phyloP scores from a whole-genome alignment of 64 coral and sea anemone species.

The Pocillopora damicornis region DNA sequence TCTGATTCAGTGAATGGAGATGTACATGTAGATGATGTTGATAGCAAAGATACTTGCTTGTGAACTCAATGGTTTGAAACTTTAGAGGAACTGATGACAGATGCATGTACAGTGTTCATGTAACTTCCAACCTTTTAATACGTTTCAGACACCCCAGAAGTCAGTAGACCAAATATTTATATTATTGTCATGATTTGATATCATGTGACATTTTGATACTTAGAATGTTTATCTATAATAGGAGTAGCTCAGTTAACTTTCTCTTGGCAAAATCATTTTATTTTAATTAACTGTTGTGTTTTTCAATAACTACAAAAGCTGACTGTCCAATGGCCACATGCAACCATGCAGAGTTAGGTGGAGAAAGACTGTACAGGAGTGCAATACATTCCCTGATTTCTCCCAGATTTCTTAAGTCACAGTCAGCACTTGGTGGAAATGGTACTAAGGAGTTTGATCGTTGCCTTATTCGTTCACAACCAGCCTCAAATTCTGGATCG shows the following conservation, averaged over 20 bases:
- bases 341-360: constrained; percentile 12
- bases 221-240: no score
- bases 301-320: constrained; percentile 20
- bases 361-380: constrained; percentile 4
- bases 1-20: no score
- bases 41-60: no score
- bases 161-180: no score
- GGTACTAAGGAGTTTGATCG: not conserved
- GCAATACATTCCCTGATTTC: constrained; percentile 39
- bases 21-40: no score
- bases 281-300: not conserved
- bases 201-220: no score
- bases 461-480: constrained; percentile 21
- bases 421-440: constrained; percentile 8
- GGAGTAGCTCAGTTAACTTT: not conserved
- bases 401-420: constrained; percentile 55
- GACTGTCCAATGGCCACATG: constrained; percentile 53
- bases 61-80: no score
- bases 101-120: no score
- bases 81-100: no score
- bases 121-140: no score
- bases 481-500: not conserved
- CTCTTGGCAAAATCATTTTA: not conserved
- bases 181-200: no score
- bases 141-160: no score